Conservation (phyloP, 1,140 invertebrate species). For the Lineus longissimus region DNA sequence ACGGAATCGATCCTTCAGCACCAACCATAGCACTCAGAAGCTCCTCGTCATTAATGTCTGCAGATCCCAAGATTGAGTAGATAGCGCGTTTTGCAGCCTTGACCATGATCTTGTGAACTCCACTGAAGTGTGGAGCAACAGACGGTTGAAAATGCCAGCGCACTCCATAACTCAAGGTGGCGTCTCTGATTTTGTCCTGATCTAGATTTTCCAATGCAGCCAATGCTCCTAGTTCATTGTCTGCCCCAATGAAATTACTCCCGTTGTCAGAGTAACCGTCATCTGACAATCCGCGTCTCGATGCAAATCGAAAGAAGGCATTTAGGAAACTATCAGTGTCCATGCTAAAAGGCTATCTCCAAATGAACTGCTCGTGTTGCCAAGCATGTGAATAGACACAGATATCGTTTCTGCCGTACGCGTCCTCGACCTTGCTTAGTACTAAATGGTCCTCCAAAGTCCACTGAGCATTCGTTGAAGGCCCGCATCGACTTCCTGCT, state of each 20-base stretch:
- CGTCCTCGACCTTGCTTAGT: too few species aligned
- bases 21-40: too few species aligned
- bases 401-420: background rate
- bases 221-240: background rate
- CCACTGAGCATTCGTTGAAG: background rate
- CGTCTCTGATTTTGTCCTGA: background rate
- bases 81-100: background rate
- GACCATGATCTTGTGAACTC: conserved; percentile 1
- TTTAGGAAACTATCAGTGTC: conserved; percentile 7
- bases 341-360: background rate
- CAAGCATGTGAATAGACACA: conserved; percentile 10
- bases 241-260: conserved; percentile 3
- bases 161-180: background rate
- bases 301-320: background rate
- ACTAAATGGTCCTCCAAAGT: too few species aligned
- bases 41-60: too few species aligned
- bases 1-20: too few species aligned
- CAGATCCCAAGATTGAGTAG: too few species aligned
- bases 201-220: background rate
- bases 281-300: background rate
- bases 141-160: conserved; percentile 1
- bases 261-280: background rate
- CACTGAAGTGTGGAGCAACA: background rate
- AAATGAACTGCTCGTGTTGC: background rate
- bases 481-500: background rate